phyloP scores from a whole-genome alignment of 2,888 invertebrate species.

The Micropterix aruncella region DNA sequence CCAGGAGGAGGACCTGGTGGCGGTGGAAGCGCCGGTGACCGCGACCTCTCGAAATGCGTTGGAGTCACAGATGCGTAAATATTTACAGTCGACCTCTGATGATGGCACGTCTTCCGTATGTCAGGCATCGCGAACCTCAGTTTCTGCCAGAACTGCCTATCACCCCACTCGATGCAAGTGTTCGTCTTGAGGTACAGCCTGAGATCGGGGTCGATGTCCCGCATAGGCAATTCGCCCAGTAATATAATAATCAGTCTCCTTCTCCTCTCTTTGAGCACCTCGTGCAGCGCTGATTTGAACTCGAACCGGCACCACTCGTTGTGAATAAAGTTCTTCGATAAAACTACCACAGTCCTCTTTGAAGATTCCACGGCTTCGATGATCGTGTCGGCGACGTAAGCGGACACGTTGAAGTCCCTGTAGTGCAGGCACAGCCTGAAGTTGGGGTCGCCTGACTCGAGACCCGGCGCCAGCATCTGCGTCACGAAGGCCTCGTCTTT shows the following conservation, averaged over 20 bases:
- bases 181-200: constrained; percentile 80
- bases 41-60: constrained; percentile 38
- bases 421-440: constrained; percentile 86
- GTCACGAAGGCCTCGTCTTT: constrained; percentile 87
- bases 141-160: constrained; percentile 95
- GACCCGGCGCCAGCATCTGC: constrained; percentile 74
- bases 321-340: constrained; percentile 86
- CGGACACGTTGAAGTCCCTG: constrained; percentile 77
- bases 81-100: constrained; percentile 53
- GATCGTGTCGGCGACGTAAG: constrained; percentile 84
- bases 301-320: constrained; percentile 94
- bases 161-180: constrained; percentile 87
- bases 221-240: constrained; percentile 76
- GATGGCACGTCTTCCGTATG: constrained; percentile 45
- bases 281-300: constrained; percentile 85
- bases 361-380: constrained; percentile 86
- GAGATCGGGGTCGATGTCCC: constrained; percentile 83
- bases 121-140: constrained; percentile 84
- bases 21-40: constrained; percentile 46
- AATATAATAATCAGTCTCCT: constrained; percentile 82
- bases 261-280: constrained; percentile 74
- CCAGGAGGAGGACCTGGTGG: constrained; percentile 34
- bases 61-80: constrained; percentile 54
- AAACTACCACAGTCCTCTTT: constrained; percentile 74
- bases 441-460: constrained; percentile 68